Evolutionary conservation across 2,797 vertebrate species (phyloP), one percentile per base, ranked within the genome.

Genomic region (Cephalopachus bancanus): DNA sequence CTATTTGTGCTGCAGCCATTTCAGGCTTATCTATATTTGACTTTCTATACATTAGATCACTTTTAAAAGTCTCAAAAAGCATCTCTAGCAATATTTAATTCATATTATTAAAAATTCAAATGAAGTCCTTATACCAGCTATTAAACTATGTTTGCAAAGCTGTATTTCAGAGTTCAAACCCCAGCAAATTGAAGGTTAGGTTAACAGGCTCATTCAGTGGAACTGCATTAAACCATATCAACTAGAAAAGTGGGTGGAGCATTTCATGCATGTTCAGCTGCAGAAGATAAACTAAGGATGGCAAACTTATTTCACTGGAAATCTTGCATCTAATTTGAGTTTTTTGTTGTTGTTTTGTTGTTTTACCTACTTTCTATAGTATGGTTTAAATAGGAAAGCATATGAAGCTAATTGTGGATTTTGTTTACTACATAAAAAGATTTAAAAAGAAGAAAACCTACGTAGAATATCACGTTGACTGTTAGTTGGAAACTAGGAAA

Each of bases 21-120:
- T 57, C 1, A 84, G 94, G 97, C 90, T 98, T 97, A 98, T 98
- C 98, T 98, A 97, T 98, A 98, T 96, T 98, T 98, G 97, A 98
- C 97, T 98, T 97, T 98, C 98, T 96, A 97, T 98, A 96, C 90
- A 97, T 98, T 98, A 98, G 98, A 98, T 98, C 97, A 94, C 96
- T 98, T 97, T 93, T 97, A 94, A 96, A 91, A 98, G 97, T 97
- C 98, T 99, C 96, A 98, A 98, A 93, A 98, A 98, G 97, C 97
- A 98, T 98, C 98, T 98, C 98, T 98, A 98, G 98, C 98, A 98
- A 99, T 99, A 99, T 99, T 99, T 99, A 99, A 99, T 99, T 99
- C 98, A 99, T 99, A 98, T 98, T 98, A 99, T 99, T 99, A 99
- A 99, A 99, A 99, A 99, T 99, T 99, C 99, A 99, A 99, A 99